These are phyloP conservation scores for Drosophila busckii DNA, from an alignment of 1,140 invertebrate species.

Conservation along the genomic window DNA sequence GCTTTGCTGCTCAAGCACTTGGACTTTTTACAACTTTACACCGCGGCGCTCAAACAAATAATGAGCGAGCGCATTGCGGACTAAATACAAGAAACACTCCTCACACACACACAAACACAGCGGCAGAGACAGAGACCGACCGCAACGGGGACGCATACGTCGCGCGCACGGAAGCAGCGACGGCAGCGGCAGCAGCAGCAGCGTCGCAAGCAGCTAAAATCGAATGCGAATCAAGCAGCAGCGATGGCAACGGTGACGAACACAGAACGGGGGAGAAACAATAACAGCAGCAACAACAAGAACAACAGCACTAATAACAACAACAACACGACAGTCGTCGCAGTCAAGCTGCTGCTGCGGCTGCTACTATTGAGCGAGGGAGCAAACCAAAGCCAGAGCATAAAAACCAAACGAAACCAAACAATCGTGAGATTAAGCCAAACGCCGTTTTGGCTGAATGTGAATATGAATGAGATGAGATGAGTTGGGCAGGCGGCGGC, in stretches of 20 bases:
- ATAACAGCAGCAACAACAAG: conserved; percentile 18
- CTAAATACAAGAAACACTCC: conserved; percentile 74
- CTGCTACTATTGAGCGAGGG: conserved; percentile 49
- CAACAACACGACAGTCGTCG: conserved; percentile 35
- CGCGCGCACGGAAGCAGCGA: conserved; percentile 41
- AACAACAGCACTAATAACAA: conserved; percentile 23
- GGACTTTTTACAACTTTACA: conserved; percentile 79
- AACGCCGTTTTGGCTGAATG: conserved; percentile 76
- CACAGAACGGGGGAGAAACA: conserved; percentile 48
- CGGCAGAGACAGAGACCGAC: conserved; percentile 34
- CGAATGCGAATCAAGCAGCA: conserved; percentile 66
- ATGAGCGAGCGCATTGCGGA: conserved; percentile 77
- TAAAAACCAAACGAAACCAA: conserved; percentile 66
- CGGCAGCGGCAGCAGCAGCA: conserved; percentile 35
- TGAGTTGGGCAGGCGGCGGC: conserved; percentile 43
- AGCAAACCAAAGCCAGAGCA: conserved; percentile 39
- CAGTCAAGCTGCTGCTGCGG: conserved; percentile 9
- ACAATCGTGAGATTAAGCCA: conserved; percentile 77
- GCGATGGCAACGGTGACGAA: conserved; percentile 21
- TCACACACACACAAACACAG: conserved; percentile 40
- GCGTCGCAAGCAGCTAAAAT: conserved; percentile 60
- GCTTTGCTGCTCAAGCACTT: conserved; percentile 57
- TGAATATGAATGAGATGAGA: conserved; percentile 77
- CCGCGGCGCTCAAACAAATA: conserved; percentile 79
- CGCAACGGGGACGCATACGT: conserved; percentile 47